phyloP scores from a whole-genome alignment of 1,140 invertebrate genomes.

The Probaryconus sp. region DNA sequence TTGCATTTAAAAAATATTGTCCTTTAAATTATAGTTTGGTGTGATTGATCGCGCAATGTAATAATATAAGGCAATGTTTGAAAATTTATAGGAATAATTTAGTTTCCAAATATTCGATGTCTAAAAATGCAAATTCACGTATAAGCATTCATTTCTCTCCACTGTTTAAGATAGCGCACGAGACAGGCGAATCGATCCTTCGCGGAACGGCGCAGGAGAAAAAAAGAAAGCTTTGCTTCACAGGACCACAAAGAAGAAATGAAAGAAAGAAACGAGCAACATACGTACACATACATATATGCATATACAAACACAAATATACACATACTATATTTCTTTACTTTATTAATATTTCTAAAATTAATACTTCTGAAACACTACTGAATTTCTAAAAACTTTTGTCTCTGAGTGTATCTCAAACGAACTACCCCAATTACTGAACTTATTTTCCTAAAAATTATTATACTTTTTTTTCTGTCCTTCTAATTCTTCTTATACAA shows the following conservation, averaged over 20 bases:
- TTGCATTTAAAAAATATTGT: too few species aligned
- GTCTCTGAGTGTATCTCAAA: too few species aligned
- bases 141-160: slow-evolving; percentile 48
- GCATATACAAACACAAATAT: not conserved
- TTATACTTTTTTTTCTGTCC: too few species aligned
- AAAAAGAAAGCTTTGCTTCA: slow-evolving; percentile 33
- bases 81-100: slow-evolving; percentile 58
- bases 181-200: slow-evolving; percentile 59
- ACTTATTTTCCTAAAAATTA: too few species aligned
- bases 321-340: too few species aligned
- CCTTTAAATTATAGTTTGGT: too few species aligned
- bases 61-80: too few species aligned
- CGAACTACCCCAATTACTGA: too few species aligned
- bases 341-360: too few species aligned
- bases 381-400: too few species aligned
- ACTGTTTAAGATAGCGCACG: slow-evolving; percentile 51
- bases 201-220: slow-evolving; percentile 40
- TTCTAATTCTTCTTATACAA: too few species aligned
- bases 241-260: slow-evolving; percentile 31
- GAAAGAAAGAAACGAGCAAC: slow-evolving; percentile 25
- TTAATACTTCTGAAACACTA: not conserved
- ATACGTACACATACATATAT: slow-evolving; percentile 3
- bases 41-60: too few species aligned
- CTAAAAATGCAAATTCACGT: slow-evolving; percentile 47
- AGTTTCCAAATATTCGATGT: slow-evolving; percentile 42